Conservation (phyloP, 1,140 invertebrate genomes). For the Aphaenogaster rudis region DNA sequence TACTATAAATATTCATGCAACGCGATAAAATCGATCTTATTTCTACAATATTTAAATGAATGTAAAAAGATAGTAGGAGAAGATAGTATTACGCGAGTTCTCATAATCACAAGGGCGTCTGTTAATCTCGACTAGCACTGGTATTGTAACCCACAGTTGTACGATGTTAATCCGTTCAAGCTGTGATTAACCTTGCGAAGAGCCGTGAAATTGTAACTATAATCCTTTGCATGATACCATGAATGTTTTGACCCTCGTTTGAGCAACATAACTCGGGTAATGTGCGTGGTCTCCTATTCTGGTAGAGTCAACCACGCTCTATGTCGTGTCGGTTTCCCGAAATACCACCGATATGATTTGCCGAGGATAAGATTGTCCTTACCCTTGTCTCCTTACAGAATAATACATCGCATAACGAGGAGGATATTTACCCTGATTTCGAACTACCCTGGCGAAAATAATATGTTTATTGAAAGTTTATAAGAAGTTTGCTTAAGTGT, state of each 20-base stretch:
- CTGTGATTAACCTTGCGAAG: conserved; percentile 19
- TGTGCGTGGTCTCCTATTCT: background rate
- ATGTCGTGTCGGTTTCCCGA: conserved; percentile 43
- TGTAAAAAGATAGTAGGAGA: background rate
- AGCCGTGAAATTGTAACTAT: conserved; percentile 38
- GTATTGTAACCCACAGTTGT: background rate
- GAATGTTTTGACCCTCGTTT: conserved; percentile 50
- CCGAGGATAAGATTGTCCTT: background rate
- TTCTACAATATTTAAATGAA: background rate
- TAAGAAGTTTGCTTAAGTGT: too few relatives aligned
- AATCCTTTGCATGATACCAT: conserved; percentile 36
- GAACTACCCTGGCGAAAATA: background rate
- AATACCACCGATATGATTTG: conserved; percentile 44
- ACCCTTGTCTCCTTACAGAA: background rate
- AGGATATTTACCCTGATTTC: background rate
- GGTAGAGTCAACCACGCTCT: conserved; percentile 32
- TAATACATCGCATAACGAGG: background rate
- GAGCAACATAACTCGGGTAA: conserved; percentile 26
- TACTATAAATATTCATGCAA: background rate
- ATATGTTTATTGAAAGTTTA: too few relatives aligned
- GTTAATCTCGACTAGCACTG: background rate
- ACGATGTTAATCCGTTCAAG: conserved; percentile 21
- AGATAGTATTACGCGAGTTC: background rate
- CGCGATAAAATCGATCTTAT: background rate
- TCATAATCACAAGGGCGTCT: background rate